A percentile compares a stretch with the other conserved stretches of the same genome.
These are phyloP conservation scores for Mesitornis unicolor DNA, from an alignment of 2,113 vertebrate genomes.

Conservation along the genomic window DNA sequence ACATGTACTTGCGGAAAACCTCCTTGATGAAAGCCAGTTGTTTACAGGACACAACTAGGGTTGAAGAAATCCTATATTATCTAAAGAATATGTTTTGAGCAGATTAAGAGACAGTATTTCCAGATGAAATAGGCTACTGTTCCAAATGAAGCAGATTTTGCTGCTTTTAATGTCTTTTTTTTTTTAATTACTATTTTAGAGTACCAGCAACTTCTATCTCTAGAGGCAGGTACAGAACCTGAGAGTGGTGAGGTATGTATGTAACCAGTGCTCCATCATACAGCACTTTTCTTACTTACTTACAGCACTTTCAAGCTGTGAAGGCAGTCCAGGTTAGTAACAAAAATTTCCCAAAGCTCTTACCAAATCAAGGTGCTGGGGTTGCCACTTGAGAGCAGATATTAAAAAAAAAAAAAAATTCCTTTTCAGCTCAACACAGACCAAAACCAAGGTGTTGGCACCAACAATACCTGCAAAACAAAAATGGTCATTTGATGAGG, in stretches of 20 bases:
- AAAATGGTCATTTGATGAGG: neutral
- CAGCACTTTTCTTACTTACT: no score
- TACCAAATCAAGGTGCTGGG: neutral
- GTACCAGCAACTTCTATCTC: neutral
- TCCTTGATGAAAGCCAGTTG: neutral
- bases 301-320: neutral
- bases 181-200: neutral
- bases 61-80: neutral
- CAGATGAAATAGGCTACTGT: neutral
- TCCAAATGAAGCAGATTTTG: neutral
- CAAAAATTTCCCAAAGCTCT: neutral
- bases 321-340: neutral
- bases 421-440: neutral
- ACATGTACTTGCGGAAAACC: neutral
- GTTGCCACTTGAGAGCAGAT: neutral
- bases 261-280: no score
- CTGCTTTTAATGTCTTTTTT: neutral
- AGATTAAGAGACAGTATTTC: neutral
- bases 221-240: neutral
- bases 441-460: neutral
- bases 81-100: neutral
- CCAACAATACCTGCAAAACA: neutral
- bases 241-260: no score
- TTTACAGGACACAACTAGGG: neutral
- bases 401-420: neutral